A percentile compares a stretch with the other conserved stretches of the same genome.
phyloP scores from a whole-genome alignment of 92 coral and sea anemone species.

The Parazoanthus atlanticus region DNA sequence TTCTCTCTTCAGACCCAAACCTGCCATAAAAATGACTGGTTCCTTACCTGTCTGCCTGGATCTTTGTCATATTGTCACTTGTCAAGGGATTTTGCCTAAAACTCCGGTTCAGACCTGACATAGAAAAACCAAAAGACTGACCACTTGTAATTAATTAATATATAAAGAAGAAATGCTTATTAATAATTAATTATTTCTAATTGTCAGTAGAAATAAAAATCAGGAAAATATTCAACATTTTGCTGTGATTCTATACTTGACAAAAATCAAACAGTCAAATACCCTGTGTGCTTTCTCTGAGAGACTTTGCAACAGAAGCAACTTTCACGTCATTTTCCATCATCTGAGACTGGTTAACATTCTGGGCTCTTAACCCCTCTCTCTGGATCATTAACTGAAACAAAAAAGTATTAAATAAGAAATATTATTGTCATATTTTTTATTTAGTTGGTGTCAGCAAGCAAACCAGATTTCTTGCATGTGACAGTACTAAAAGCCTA shows the following conservation, averaged over 20 bases:
- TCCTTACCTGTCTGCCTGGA: constrained; percentile 92
- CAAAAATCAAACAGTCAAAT: not conserved
- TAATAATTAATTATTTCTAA: too few species aligned
- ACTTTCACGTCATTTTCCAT: constrained; percentile 66
- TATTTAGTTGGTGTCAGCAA: not conserved
- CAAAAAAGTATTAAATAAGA: not conserved
- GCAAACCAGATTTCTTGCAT: not conserved
- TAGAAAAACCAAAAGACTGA: not conserved
- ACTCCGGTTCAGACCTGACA: constrained; percentile 88
- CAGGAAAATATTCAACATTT: too few species aligned
- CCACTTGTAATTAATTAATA: not conserved
- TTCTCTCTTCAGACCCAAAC: too few species aligned
- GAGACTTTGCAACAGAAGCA: constrained; percentile 68
- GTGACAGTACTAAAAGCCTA: too few species aligned
- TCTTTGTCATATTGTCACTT: constrained; percentile 92
- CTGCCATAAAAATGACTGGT: too few species aligned
- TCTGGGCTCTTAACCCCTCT: constrained; percentile 70
- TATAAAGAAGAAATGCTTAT: not conserved
- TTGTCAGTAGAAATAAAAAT: not conserved
- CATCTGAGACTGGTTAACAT: constrained; percentile 63
- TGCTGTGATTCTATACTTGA: not conserved
- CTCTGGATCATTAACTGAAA: constrained; percentile 77
- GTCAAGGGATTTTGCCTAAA: constrained; percentile 93
- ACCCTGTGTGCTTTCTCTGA: constrained; percentile 88
- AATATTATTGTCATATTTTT: not conserved